Base-by-base conservation (phyloP, 2,797 vertebrate genomes). In the Eulemur coronatus region DNA sequence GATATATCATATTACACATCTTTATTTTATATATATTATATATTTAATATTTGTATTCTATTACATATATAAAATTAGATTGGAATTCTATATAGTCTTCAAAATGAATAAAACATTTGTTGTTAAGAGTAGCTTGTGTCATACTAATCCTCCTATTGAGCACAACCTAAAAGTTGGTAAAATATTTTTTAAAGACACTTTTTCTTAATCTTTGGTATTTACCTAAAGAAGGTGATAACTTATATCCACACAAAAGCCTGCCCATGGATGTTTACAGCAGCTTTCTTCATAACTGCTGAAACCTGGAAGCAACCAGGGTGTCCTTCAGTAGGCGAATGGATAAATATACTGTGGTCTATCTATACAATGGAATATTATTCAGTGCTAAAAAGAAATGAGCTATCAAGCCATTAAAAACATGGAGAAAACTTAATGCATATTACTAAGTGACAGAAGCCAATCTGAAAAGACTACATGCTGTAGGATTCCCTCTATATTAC, bases 51-150 rank as follows among this genome's bases (percentile, higher is more conserved):
- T 11, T 5, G 4, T 33, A 55, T 52, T n/a, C 8, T n/a, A 18
- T 65, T n/a, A 55, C 26, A 55, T 35, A 35, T 14, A 35, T 55
- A 5, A 22, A 78, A 55, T n/a, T 26, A 78, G 59, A 95, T 76
- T 81, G 8, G 12, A 89, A 89, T 48, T 90, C 10, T 65, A 24
- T 48, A 0, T 17, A 65, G n/a, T 33, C 12, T 89, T 96, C 33
- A 65, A 93, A 96, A 84, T 87, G 18, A 91, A 61, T 43, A 84
- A 86, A 95, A 89, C 30, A 50, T 14, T 48, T 17, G 11, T 70
- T 50, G 55, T n/a, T 90, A 70, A 18, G 26, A 59, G 33, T 57
- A 79, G 38, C 18, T 57, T 86, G 18, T 84, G 12, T 63, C 69
- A 52, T 17, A 72, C 30, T 79, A 92, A 57, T 17, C 18, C 6